Evolutionary conservation across 2,113 vertebrate genomes (phyloP), one percentile per base, ranked within the genome.

Genomic region (Chiloscyllium plagiosum): DNA sequence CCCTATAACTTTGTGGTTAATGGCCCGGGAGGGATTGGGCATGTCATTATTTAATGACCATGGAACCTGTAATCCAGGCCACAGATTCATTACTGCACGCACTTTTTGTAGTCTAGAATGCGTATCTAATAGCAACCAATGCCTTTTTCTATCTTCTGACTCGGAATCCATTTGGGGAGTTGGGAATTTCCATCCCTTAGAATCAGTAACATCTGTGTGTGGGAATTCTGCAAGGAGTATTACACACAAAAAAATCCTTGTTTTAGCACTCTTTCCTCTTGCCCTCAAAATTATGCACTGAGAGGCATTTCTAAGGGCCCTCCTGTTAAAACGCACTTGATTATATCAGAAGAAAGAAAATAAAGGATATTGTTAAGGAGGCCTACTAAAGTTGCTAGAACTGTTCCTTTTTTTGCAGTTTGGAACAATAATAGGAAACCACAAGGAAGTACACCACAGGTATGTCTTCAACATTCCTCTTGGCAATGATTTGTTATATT

Each of bases 121-220:
- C 76, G 96, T 98, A 98, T 97, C 97, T 98, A 98, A 98, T 97
- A 97, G 97, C 97, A 98, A 97, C 97, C 97, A 97, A 97, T 97
- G 97, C 97, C 97, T 97, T 72, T 98, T 97, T 97, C 97, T 97
- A 97, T 98, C 97, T 98, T 98, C 97, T 98, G 97, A 97, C 97
- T 98, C 97, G 97, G 97, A 97, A 97, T 98, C 97, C 97, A 97
- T 97, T 97, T 97, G 97, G 97, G 96, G 97, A 98, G 96, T 96
- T 97, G 97, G 97, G 97, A 97, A 97, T 98, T 97, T 96, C 97
- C 97, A 97, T 98, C 97, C 96, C 96, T 97, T 97, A 97, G 98
- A 98, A 98, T 98, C 97, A 68, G 96, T 97, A 98, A 98, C 98
- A 98, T 98, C 98, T 98, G 98, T 98, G 98, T 97, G 96, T 98